Evolutionary conservation across 1,140 invertebrate species (phyloP).

Genomic region (Myzus persicae): DNA sequence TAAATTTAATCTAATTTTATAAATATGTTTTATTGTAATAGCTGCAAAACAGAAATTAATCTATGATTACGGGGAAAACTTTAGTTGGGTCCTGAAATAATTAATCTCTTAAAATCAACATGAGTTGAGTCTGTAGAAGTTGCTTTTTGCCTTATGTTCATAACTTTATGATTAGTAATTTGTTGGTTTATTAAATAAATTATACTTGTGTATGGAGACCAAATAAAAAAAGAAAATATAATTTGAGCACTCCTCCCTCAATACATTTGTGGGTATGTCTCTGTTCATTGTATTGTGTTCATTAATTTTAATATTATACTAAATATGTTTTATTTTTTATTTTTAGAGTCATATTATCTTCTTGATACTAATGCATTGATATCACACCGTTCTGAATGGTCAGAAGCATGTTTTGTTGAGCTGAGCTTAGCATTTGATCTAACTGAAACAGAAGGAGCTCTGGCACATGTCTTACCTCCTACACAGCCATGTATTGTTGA

Average conservation of each 20-base stretch:
- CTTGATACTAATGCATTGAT: conserved; percentile 85
- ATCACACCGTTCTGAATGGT: conserved; percentile 86
- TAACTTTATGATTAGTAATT: too few relatives aligned
- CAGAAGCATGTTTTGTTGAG: conserved; percentile 87
- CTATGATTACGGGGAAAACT: too few relatives aligned
- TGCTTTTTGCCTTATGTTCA: too few relatives aligned
- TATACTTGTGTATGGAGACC: too few relatives aligned
- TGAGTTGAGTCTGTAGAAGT: too few relatives aligned
- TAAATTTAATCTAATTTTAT: too few relatives aligned
- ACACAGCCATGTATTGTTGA: conserved; percentile 77
- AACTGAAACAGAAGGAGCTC: conserved; percentile 70
- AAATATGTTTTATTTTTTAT: conserved; percentile 7
- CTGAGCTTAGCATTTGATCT: conserved; percentile 83
- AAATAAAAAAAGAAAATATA: too few relatives aligned
- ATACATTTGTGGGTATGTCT: background rate
- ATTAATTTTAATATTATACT: background rate
- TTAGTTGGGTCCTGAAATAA: too few relatives aligned
- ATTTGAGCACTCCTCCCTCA: background rate
- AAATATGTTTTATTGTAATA: too few relatives aligned
- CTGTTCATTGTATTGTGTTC: background rate
- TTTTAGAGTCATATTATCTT: conserved; percentile 72
- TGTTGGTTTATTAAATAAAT: too few relatives aligned
- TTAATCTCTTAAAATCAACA: too few relatives aligned
- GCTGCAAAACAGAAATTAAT: too few relatives aligned
- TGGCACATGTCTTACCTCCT: conserved; percentile 68